Percentiles rank a stretch among this genome's conserved stretches.
phyloP scores from a whole-genome alignment of 2,797 vertebrate genomes.

The Thunnus albacares region DNA sequence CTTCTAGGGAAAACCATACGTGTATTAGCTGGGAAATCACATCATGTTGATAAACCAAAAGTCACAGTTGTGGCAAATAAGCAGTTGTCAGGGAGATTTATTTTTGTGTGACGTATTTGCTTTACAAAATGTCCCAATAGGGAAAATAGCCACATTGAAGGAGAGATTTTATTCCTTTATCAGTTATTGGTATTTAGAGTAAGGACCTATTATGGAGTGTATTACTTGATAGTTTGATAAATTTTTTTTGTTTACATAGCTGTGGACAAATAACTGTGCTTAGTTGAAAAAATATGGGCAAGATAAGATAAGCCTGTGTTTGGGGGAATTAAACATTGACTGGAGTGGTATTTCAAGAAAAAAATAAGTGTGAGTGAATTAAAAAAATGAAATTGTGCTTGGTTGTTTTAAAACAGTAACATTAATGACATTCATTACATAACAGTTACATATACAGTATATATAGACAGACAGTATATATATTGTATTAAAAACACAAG shows the following conservation, averaged over 20 bases:
- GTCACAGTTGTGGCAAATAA: constrained; percentile 30
- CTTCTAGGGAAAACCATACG: constrained; percentile 48
- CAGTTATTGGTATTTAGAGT: neutral
- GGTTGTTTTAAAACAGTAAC: constrained; percentile 1
- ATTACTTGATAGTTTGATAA: neutral
- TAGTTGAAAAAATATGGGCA: neutral
- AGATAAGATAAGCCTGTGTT: neutral
- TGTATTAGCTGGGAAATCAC: constrained; percentile 63
- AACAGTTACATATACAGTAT: neutral
- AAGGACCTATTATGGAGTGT: neutral
- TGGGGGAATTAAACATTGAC: constrained; percentile 2
- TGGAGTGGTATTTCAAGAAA: neutral
- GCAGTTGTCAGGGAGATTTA: constrained; percentile 25
- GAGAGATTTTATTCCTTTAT: constrained; percentile 11
- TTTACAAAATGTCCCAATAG: constrained; percentile 20
- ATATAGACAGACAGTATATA: neutral
- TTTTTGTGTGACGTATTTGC: constrained; percentile 31
- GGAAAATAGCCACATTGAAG: neutral
- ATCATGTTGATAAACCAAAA: constrained; percentile 55
- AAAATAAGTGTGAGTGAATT: neutral
- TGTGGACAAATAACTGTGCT: neutral
- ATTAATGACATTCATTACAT: neutral
- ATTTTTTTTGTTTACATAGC: neutral
- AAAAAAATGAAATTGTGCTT: neutral
- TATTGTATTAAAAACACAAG: neutral